Evolutionary conservation across 2,797 vertebrate genomes (phyloP), one percentile per base, ranked within the genome.

Genomic region (Coluber constrictor): DNA sequence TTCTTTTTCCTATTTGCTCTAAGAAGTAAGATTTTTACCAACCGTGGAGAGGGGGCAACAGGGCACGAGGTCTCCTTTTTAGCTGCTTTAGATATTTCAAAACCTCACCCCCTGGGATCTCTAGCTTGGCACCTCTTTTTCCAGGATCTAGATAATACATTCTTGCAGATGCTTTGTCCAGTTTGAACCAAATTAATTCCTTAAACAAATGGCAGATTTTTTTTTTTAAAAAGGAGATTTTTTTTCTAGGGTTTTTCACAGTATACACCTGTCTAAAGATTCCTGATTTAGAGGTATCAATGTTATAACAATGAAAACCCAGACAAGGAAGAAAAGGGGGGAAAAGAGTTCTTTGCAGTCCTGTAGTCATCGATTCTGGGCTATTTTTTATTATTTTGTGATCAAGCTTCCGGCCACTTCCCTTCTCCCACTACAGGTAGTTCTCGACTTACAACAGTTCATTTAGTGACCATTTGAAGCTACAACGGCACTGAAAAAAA

Each of bases 291-390:
- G 37, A 16, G 70, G 18, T 37, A 43, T 10, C 70, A 20, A 4
- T 43, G 37, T 83, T 83, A 43, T 23, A 11, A 79, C 18, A 43
- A 43, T 11, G 18, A 79, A 79, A 43, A 79, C 37, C 70, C 37
- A 79, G 37, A 83, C 37, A 43, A 83, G 74, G 74, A 47, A 47
- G 37, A 83, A 83, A 43, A 4, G 37, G 0, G 2, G 4, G 0
- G 0, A 0, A 0, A 4, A 20, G 37, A 0, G 51, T 54, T 43
- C 3, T 79, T 20, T 79, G 74, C 9, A 43, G 9, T 43, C 18
- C 74, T 79, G 18, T 43, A 79, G 37, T 23, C 74, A 79, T 79
- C 4, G 9, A 43, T 79, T 79, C 37, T 43, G 74, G 10, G 37
- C 74, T 83, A 25, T 47, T 83, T 83, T 83, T 83, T 47, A 11